Conservation (phyloP, 2,888 invertebrate genomes). For the Trilocha varians region DNA sequence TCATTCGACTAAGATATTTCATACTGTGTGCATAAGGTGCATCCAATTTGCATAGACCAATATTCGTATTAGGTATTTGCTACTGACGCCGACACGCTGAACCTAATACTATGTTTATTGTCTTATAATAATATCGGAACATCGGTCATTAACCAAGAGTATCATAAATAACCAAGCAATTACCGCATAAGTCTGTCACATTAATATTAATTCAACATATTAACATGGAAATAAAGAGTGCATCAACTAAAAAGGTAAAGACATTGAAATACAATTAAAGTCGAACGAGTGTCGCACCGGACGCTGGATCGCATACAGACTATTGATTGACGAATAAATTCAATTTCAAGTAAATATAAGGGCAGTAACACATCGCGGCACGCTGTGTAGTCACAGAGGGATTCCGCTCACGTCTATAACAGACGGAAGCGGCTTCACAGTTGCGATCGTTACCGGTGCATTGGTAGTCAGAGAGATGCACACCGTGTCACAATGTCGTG, state of each 20-base stretch:
- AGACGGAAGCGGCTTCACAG: conserved; percentile 59
- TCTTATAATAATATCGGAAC: neutral
- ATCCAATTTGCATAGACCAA: neutral
- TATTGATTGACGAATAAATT: conserved; percentile 47
- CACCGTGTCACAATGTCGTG: conserved; percentile 42
- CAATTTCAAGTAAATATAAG: conserved; percentile 42
- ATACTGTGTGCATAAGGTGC: neutral
- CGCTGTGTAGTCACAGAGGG: conserved; percentile 35
- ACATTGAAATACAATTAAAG: conserved; percentile 40
- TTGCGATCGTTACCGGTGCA: conserved; percentile 32
- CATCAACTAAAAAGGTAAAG: conserved; percentile 20
- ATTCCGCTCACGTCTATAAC: conserved; percentile 47
- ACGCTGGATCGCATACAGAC: conserved; percentile 39
- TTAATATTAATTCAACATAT: conserved; percentile 10
- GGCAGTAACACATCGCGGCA: conserved; percentile 44
- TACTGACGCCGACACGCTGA: neutral
- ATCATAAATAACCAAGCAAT: neutral
- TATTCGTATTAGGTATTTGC: no score
- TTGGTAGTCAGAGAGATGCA: conserved; percentile 58
- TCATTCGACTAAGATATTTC: neutral
- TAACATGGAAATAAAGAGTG: conserved; percentile 11
- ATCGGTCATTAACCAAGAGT: neutral
- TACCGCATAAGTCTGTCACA: neutral
- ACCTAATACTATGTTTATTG: neutral
- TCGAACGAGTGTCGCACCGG: conserved; percentile 43